Evolutionary conservation across 2,888 invertebrate species (phyloP).

Genomic region (Escarpia spicata): DNA sequence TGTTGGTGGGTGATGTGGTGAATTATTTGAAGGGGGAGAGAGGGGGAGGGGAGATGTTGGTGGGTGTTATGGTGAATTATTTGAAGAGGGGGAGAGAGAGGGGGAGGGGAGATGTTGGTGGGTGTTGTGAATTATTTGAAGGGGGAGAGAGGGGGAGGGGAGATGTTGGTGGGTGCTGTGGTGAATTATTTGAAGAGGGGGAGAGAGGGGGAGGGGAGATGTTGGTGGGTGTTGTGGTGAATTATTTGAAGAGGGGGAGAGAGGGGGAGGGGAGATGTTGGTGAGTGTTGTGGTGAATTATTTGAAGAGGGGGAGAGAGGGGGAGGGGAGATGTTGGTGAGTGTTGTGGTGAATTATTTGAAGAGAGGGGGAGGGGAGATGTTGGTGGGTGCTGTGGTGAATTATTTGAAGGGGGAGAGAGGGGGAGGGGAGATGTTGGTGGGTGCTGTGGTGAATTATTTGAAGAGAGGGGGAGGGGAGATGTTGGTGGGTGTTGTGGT

Average conservation of each 20-base stretch:
- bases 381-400: not conserved
- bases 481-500: not conserved
- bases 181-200: not conserved
- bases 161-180: not conserved
- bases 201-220: not conserved
- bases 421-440: not conserved
- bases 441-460: not conserved
- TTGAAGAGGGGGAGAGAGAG: not conserved
- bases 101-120: not conserved
- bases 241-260: not conserved
- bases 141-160: not conserved
- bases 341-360: not conserved
- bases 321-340: not conserved
- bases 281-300: not conserved
- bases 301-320: not conserved
- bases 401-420: not conserved
- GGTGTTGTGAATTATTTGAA: not conserved
- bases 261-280: not conserved
- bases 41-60: not conserved
- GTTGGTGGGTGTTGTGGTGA: not conserved
- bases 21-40: constrained; percentile 45
- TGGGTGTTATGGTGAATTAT: not conserved
- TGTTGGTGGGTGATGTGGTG: too few species aligned
- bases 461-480: not conserved
- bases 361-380: not conserved